phyloP scores from a whole-genome alignment of 92 coral and sea anemone species.

The Epizoanthus ramosus region DNA sequence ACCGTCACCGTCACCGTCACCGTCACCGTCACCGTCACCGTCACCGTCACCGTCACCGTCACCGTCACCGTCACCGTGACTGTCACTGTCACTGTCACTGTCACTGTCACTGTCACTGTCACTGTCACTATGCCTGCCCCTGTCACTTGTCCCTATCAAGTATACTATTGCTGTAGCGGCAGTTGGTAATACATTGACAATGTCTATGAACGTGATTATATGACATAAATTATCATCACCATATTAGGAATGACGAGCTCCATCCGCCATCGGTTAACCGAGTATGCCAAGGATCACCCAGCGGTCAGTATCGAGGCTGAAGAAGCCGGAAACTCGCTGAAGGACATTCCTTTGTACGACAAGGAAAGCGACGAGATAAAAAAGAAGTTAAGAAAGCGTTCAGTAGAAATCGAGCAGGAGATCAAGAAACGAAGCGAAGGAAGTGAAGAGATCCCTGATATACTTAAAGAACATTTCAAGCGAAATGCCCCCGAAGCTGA shows the following conservation, averaged over 20 bases:
- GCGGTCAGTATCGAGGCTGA: constrained; percentile 91
- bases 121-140: too few species aligned
- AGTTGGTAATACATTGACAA: too few species aligned
- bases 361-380: constrained; percentile 78
- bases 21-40: too few species aligned
- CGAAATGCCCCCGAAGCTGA: constrained; percentile 68
- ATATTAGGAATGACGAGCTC: constrained; percentile 70
- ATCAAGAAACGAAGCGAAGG: constrained; percentile 72
- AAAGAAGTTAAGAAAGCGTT: constrained; percentile 79
- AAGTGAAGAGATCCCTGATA: constrained; percentile 78
- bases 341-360: constrained; percentile 85
- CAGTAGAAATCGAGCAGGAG: constrained; percentile 79
- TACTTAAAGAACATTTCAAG: constrained; percentile 92
- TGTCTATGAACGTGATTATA: too few species aligned
- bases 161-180: too few species aligned
- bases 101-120: too few species aligned
- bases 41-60: too few species aligned
- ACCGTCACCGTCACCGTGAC: too few species aligned
- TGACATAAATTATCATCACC: not conserved
- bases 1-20: too few species aligned
- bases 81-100: too few species aligned
- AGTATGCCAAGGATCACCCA: constrained; percentile 84
- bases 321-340: constrained; percentile 86
- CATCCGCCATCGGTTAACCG: constrained; percentile 76
- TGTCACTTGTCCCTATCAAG: too few species aligned